Conservation (phyloP, 2,797 vertebrate species). For the Orestias chungarensis region DNA sequence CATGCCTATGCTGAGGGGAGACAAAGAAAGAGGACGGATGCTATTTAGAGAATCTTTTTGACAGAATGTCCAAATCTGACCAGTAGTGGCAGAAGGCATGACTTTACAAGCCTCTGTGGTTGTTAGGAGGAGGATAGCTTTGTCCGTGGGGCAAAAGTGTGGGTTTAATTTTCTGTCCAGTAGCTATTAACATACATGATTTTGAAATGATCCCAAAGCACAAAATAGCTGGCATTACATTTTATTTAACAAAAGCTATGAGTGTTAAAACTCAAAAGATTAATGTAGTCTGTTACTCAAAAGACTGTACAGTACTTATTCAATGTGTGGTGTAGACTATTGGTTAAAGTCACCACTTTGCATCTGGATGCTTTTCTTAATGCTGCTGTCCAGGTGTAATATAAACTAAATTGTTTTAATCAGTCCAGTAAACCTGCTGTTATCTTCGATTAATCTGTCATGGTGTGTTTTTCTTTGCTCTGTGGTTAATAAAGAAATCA, state of each 20-base stretch:
- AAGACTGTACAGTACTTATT: background rate
- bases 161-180: background rate
- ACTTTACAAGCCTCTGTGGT: background rate
- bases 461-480: background rate
- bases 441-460: background rate
- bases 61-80: constrained; percentile 18
- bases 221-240: background rate
- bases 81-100: background rate
- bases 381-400: background rate
- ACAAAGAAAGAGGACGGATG: constrained; percentile 20
- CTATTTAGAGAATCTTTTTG: constrained; percentile 22
- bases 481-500: background rate
- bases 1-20: constrained; percentile 87
- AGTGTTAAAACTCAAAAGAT: constrained; percentile 2
- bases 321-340: background rate
- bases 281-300: background rate
- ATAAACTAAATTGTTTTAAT: background rate
- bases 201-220: constrained; percentile 7
- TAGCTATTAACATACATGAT: constrained; percentile 9
- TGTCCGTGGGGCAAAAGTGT: background rate
- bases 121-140: constrained; percentile 1
- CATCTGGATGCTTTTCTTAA: too few species aligned
- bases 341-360: too few species aligned
- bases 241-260: constrained; percentile 9
- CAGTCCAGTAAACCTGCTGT: background rate